These are phyloP conservation scores for Brachionus rubens DNA, from an alignment of 1,140 invertebrate species.

Conservation along the genomic window DNA sequence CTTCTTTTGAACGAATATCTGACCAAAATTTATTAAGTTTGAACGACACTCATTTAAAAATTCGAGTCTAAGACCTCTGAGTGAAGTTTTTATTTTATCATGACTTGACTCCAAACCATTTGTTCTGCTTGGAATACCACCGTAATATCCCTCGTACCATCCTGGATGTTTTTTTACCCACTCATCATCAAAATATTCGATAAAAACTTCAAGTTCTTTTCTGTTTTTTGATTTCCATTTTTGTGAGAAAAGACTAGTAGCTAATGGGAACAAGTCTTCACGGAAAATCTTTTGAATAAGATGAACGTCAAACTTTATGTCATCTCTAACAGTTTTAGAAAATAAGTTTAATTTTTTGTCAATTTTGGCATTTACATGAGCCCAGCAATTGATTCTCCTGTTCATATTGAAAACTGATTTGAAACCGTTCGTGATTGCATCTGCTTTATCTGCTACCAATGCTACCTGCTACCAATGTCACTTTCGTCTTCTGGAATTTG, in stretches of 20 bases:
- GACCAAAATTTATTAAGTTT: no score
- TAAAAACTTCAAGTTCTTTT: background rate
- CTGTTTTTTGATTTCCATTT: constrained; percentile 8
- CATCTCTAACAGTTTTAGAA: no score
- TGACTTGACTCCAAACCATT: constrained; percentile 3
- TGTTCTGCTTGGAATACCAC: constrained; percentile 7
- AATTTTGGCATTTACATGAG: background rate
- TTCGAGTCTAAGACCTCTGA: background rate
- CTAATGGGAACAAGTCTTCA: background rate
- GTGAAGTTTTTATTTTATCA: constrained; percentile 1
- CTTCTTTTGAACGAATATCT: no score
- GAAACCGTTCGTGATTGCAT: background rate
- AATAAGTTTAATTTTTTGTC: background rate
- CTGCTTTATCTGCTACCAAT: background rate
- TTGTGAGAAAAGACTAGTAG: background rate
- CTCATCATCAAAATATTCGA: background rate
- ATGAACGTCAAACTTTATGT: no score
- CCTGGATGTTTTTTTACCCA: background rate
- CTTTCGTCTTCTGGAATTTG: background rate
- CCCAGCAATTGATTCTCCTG: no score
- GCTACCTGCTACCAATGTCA: no score
- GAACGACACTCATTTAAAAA: constrained; percentile 18
- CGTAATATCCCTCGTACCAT: constrained; percentile 23
- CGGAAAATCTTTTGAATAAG: background rate
- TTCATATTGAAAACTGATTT: no score